These are phyloP conservation scores for Campylomormyrus numenius DNA, from an alignment of 2,113 vertebrate species.

Conservation along the genomic window DNA sequence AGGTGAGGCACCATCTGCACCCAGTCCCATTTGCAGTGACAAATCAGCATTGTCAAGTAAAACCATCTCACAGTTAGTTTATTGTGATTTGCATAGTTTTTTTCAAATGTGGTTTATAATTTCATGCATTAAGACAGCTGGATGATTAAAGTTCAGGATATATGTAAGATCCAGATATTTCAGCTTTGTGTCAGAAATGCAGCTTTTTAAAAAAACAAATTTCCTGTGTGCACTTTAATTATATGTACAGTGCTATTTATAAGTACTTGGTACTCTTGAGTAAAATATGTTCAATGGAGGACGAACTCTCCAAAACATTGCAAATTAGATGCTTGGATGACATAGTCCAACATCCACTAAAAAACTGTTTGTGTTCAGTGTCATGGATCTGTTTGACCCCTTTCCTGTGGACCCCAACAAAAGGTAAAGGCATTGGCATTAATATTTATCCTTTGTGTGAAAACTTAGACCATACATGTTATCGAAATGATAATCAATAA, in stretches of 20 bases:
- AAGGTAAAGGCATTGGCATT: slow-evolving; percentile 42
- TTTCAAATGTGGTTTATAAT: neutral
- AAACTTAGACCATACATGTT: neutral
- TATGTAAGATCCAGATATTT: neutral
- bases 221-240: neutral
- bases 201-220: neutral
- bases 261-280: neutral
- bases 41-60: neutral
- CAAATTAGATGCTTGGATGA: neutral
- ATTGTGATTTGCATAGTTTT: neutral
- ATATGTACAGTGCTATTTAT: neutral
- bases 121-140: neutral
- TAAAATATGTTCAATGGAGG: neutral
- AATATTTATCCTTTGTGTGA: slow-evolving; percentile 24
- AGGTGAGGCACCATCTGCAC: neutral
- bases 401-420: slow-evolving; percentile 42
- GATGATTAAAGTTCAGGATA: neutral
- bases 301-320: neutral
- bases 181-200: neutral
- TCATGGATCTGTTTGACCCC: slow-evolving; percentile 50
- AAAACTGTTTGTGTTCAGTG: slow-evolving; percentile 44
- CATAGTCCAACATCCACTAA: neutral
- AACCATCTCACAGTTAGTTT: neutral
- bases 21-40: neutral
- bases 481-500: neutral